A percentile compares a stretch with the other conserved stretches of the same genome.
Evolutionary conservation across 2,888 invertebrate species (phyloP).

Genomic region (Therioaphis trifolii): DNA sequence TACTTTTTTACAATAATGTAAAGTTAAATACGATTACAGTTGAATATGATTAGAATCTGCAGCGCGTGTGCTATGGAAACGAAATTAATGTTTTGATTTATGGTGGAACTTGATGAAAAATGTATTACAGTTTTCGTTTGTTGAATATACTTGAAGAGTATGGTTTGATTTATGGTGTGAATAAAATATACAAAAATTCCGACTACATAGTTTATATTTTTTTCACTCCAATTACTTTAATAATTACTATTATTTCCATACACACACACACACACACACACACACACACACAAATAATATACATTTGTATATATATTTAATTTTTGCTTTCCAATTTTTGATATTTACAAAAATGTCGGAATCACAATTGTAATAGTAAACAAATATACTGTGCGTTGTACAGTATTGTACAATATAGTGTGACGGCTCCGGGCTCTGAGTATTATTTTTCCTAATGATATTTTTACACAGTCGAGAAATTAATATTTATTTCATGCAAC

Average conservation of each 20-base stretch:
- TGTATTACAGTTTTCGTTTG: not conserved
- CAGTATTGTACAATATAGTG: not conserved
- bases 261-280: too few relatives aligned
- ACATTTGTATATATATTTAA: too few relatives aligned
- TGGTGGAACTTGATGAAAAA: not conserved
- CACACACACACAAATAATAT: too few relatives aligned
- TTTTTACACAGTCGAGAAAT: not conserved
- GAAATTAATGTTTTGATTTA: slow-evolving; percentile 21
- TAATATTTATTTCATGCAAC: slow-evolving; percentile 36
- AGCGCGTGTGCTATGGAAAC: not conserved
- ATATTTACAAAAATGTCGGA: not conserved
- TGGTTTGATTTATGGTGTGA: slow-evolving; percentile 18
- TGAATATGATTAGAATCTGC: not conserved
- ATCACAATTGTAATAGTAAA: too few relatives aligned
- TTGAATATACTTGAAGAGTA: not conserved
- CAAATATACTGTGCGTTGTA: not conserved
- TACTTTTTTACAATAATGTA: too few relatives aligned
- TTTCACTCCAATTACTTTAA: not conserved
- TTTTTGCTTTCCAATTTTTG: slow-evolving; percentile 18
- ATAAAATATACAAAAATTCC: not conserved
- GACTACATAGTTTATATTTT: not conserved
- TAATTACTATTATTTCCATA: slow-evolving; percentile 16
- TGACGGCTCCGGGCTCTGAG: not conserved
- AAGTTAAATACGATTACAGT: too few relatives aligned
- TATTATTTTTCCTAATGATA: not conserved